These are phyloP conservation scores for Eudyptes chrysolophus DNA, from an alignment of 2,113 vertebrate genomes.

Conservation along the genomic window DNA sequence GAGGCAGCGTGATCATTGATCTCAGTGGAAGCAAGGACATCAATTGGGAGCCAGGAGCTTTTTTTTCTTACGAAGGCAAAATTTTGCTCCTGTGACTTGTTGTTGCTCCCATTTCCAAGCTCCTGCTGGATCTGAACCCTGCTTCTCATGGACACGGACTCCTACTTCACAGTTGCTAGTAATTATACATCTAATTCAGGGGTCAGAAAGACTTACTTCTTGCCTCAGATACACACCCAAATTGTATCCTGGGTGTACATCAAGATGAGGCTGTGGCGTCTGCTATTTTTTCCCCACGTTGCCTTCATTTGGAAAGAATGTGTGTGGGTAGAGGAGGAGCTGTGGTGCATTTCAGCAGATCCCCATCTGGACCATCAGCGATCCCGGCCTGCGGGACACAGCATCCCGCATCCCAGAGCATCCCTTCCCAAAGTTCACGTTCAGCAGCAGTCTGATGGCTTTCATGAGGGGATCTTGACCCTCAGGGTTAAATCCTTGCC, in stretches of 20 bases:
- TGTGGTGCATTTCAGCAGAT: not conserved
- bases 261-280: fast-evolving
- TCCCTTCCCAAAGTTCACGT: not conserved
- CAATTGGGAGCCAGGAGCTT: not conserved
- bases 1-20: not conserved
- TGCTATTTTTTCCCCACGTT: not conserved
- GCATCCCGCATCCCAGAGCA: not conserved
- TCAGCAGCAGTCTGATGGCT: not conserved
- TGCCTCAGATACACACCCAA: not conserved
- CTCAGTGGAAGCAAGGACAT: not conserved
- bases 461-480: not conserved
- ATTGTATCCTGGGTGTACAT: not conserved
- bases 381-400: not conserved
- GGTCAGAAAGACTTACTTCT: not conserved
- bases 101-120: not conserved
- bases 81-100: not conserved
- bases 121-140: not conserved
- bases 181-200: not conserved
- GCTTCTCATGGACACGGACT: not conserved
- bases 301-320: not conserved
- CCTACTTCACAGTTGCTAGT: not conserved
- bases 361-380: not conserved
- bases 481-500: not conserved
- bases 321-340: not conserved
- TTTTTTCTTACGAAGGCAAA: not conserved